A percentile compares a stretch with the other conserved stretches of the same genome.
Conservation (phyloP, 2,113 vertebrate species). For the Dipodomys ordii region DNA sequence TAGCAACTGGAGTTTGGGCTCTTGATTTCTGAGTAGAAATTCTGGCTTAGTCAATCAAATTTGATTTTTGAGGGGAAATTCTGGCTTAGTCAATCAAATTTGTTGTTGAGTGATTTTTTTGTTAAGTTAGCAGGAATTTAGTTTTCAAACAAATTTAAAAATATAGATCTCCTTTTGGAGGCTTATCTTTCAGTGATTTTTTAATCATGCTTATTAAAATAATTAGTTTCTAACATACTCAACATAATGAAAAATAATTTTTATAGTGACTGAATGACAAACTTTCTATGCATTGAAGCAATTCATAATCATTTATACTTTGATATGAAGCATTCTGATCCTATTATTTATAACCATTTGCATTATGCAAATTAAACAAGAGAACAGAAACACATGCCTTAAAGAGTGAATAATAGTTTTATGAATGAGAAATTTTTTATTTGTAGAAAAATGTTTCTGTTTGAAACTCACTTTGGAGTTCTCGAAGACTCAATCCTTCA, state of each 20-base stretch:
- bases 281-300: conserved; percentile 79
- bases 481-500: conserved; percentile 65
- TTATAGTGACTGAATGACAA: conserved; percentile 66
- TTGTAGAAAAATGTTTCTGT: conserved; percentile 71
- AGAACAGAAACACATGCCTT: conserved; percentile 75
- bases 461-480: conserved; percentile 72
- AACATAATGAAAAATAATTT: conserved; percentile 77
- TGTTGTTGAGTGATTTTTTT: neutral
- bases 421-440: conserved; percentile 77
- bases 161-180: conserved; percentile 7
- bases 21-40: neutral
- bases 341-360: conserved; percentile 83
- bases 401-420: conserved; percentile 77
- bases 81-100: conserved; percentile 27
- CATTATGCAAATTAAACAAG: conserved; percentile 83
- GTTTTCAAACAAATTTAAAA: conserved; percentile 52
- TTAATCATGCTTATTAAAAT: conserved; percentile 64
- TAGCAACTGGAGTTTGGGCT: neutral
- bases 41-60: conserved; percentile 29
- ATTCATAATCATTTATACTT: conserved; percentile 80
- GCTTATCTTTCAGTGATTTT: conserved; percentile 45
- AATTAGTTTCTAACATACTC: conserved; percentile 58
- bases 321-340: conserved; percentile 77
- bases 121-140: conserved; percentile 39
- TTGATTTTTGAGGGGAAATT: conserved; percentile 11